These are phyloP conservation scores for Ischnura elegans DNA, from an alignment of 2,888 invertebrate species.

Conservation along the genomic window DNA sequence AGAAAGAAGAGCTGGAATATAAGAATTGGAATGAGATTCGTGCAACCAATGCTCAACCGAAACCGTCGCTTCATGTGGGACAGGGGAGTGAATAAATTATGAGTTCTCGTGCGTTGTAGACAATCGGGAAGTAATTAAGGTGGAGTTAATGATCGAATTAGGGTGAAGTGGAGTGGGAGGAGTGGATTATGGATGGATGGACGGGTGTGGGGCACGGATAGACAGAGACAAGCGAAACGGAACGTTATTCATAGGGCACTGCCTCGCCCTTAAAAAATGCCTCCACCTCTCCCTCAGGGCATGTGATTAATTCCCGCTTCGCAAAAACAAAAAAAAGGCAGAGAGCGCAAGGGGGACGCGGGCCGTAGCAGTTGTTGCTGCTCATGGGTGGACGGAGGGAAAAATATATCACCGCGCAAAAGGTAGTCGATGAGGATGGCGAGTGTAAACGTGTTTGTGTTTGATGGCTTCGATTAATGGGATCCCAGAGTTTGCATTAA, in stretches of 20 bases:
- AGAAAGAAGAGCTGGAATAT: too few relatives aligned
- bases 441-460: slow-evolving; percentile 47
- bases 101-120: background rate
- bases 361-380: background rate
- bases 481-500: slow-evolving; percentile 60
- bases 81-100: background rate
- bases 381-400: background rate
- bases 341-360: background rate
- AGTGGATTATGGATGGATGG: background rate
- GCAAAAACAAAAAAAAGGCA: background rate
- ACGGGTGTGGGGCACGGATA: background rate
- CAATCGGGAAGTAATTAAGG: background rate
- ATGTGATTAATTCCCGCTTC: slow-evolving; percentile 54
- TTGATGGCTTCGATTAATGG: slow-evolving; percentile 63
- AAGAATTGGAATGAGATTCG: too few relatives aligned
- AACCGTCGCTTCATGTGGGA: background rate
- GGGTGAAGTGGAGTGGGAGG: background rate
- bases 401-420: slow-evolving; percentile 28
- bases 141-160: background rate
- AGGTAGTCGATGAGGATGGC: slow-evolving; percentile 49
- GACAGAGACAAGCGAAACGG: slow-evolving; percentile 38
- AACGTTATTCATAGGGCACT: slow-evolving; percentile 60
- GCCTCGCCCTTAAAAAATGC: slow-evolving; percentile 36
- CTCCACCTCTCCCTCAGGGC: slow-evolving; percentile 54
- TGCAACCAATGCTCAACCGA: too few relatives aligned